These are phyloP conservation scores for Shargacucullia verbasci DNA, from an alignment of 2,888 invertebrate species.

Conservation along the genomic window DNA sequence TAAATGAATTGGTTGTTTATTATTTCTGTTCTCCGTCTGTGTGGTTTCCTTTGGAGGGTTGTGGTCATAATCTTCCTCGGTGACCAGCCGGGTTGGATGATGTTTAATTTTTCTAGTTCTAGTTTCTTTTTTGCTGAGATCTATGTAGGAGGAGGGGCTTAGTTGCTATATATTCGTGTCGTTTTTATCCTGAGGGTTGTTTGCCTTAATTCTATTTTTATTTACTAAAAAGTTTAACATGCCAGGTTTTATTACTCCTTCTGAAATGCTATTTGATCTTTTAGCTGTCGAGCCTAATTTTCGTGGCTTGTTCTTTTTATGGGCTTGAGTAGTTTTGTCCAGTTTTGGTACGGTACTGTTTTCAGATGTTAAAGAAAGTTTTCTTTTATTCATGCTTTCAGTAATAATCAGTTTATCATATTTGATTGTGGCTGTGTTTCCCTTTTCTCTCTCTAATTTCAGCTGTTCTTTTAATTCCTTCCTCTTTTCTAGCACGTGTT, in stretches of 20 bases:
- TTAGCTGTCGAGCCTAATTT: not conserved
- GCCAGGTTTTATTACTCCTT: conserved; percentile 10
- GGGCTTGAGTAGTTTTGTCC: no score
- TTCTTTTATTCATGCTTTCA: no score
- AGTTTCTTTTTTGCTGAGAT: not conserved
- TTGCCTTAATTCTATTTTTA: not conserved
- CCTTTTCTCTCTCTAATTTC: not conserved
- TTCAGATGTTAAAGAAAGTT: conserved; percentile 7
- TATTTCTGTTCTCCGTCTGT: not conserved
- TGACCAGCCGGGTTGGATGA: conserved; percentile 36
- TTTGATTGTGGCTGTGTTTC: not conserved
- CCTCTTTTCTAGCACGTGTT: not conserved
- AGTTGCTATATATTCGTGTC: conserved; percentile 3
- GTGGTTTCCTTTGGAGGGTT: conserved; percentile 15
- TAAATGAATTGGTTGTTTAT: not conserved
- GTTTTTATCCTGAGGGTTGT: no score
- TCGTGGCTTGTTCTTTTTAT: conserved; percentile 14
- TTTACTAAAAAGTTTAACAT: conserved; percentile 7
- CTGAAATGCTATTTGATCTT: conserved; percentile 4
- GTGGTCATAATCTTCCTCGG: conserved; percentile 34
- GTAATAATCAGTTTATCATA: conserved; percentile 10
- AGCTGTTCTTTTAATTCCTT: not conserved
- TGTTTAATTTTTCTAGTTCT: conserved; percentile 3
- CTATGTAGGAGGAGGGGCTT: not conserved
- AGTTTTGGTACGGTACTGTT: not conserved